These are phyloP conservation scores for Gymnorhina tibicen DNA, from an alignment of 2,113 vertebrate genomes.

Conservation along the genomic window DNA sequence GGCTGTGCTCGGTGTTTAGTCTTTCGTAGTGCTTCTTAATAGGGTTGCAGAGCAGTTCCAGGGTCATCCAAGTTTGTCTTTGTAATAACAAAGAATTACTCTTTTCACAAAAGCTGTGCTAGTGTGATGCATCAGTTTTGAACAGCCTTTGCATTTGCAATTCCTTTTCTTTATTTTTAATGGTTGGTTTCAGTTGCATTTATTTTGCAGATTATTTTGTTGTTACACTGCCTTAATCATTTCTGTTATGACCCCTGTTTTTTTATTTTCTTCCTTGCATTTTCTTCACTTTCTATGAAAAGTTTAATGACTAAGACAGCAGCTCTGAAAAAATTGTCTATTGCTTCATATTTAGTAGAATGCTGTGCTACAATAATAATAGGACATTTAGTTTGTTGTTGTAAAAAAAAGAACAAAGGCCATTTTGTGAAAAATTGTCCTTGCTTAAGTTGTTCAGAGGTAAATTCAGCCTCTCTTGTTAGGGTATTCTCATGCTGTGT, in stretches of 20 bases:
- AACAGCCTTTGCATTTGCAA: background rate
- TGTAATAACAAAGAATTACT: background rate
- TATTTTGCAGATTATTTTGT: background rate
- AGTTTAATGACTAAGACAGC: background rate
- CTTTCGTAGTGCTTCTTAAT: background rate
- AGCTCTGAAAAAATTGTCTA: background rate
- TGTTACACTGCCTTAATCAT: background rate
- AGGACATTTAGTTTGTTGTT: background rate
- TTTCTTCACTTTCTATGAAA: background rate
- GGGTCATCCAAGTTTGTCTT: background rate
- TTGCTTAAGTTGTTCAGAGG: background rate
- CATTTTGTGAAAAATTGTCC: background rate
- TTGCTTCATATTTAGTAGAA: background rate
- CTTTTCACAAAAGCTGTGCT: background rate
- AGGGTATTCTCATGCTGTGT: background rate
- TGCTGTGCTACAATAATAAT: background rate
- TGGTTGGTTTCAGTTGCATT: background rate
- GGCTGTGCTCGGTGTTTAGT: background rate
- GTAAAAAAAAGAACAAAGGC: background rate
- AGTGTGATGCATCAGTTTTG: background rate
- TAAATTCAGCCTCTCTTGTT: background rate
- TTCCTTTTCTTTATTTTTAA: background rate
- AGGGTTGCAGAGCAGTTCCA: background rate
- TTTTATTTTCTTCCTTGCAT: background rate
- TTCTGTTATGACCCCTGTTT: background rate